These are phyloP conservation scores for Hermetia illucens DNA, from an alignment of 1,140 invertebrate genomes.

Conservation along the genomic window DNA sequence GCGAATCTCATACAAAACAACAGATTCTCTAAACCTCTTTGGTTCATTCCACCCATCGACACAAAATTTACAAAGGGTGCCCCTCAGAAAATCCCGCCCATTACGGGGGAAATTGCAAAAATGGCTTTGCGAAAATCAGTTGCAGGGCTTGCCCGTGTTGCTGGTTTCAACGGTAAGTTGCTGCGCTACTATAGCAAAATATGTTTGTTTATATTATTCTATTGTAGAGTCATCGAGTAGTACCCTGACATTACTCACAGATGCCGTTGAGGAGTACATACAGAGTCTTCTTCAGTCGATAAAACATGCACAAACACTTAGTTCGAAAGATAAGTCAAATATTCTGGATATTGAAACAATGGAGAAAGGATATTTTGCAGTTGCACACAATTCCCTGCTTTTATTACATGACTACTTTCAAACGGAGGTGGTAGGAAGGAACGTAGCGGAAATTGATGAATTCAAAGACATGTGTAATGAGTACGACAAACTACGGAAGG, in stretches of 20 bases:
- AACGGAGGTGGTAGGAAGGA: conserved; percentile 23
- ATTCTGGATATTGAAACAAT: conserved; percentile 11
- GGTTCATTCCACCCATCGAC: conserved; percentile 22
- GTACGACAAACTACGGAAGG: conserved; percentile 28
- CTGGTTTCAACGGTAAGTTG: conserved; percentile 16
- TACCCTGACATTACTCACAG: conserved; percentile 18
- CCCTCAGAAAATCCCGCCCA: conserved; percentile 16
- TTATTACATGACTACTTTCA: conserved; percentile 29
- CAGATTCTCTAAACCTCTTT: conserved; percentile 28
- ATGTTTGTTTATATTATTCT: background rate
- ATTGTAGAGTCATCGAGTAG: conserved; percentile 21
- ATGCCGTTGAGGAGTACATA: conserved; percentile 23
- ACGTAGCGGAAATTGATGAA: conserved; percentile 21
- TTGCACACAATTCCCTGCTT: conserved; percentile 21
- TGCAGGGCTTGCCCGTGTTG: conserved; percentile 22
- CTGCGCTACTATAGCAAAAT: background rate
- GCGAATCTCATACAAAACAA: conserved; percentile 19
- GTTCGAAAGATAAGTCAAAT: conserved; percentile 10
- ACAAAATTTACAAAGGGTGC: conserved; percentile 20
- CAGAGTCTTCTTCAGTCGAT: conserved; percentile 15
- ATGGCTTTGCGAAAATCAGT: conserved; percentile 20
- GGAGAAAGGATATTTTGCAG: conserved; percentile 18
- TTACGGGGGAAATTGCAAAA: conserved; percentile 14
- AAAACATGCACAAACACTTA: conserved; percentile 6
- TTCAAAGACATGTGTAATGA: conserved; percentile 23